Base-by-base conservation (phyloP, 2,113 vertebrate genomes). In the Stercorarius parasiticus region DNA sequence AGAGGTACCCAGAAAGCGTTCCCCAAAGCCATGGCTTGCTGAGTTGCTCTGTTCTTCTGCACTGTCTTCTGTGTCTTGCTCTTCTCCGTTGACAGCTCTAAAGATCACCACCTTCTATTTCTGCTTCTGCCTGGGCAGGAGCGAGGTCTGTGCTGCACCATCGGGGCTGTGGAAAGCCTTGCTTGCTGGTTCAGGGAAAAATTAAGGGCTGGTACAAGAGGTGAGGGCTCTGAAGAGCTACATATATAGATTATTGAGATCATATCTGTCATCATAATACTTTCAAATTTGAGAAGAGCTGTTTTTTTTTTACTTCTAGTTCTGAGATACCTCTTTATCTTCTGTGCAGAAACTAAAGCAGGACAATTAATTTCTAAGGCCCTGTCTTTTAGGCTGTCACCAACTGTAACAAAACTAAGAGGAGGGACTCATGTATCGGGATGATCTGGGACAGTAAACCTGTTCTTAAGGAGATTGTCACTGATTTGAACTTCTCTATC, bases 241-340 rank as follows among this genome's bases (percentile, higher is more conserved):
- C 13, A 10, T 67, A 26, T 34, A 49, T 56, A 86, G 36, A 52
- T 32, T 26, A n/a, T 16, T 65, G 77, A 76, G 30, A 23, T 72
- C 3, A 3, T 53, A 62, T 1, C 30, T 93, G 22, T 2, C 25
- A 6, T 70, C 1, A 0, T 47, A 72, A 64, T 59, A 7, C 43
- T 59, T 82, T 78, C 9, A 59, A 19, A 52, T 74, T 56, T 52
- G 47, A 90, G 69, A 86, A 64, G 26, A 71, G 13, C 32, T 69
- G 59, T 40, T 15, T 4, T 19, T 72, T 95, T 45, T 50, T 45
- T 56, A 58, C 18, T 72, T 64, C 10, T 70, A 50, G 26, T 26
- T 52, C 13, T 55, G 56, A 49, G 15, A 13, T 56, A 61, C 8
- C 23, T 30, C 25, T 53, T 27, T 26, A 36, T 55, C 61, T 85